Percentiles rank a stretch among this genome's conserved stretches.
These are phyloP conservation scores for Hippasteria phrygiana DNA, from an alignment of 53 echinoderm and acorn worm genomes.

Conservation along the genomic window DNA sequence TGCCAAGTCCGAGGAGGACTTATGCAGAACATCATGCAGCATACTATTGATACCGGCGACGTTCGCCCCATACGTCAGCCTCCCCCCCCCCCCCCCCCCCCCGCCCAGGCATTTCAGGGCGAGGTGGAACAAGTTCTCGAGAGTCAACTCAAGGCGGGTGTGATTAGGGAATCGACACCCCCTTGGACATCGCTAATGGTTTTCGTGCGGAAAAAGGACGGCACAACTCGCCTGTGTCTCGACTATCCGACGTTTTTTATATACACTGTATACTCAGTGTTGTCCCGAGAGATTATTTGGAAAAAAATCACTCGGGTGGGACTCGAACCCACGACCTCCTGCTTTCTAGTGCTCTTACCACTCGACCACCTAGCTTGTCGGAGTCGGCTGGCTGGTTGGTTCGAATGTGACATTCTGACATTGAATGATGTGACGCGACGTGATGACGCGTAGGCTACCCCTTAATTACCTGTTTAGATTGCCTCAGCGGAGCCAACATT, in stretches of 20 bases:
- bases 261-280: too few relatives aligned
- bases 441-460: conserved; percentile 75
- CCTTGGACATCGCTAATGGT: conserved; percentile 74
- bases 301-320: too few relatives aligned
- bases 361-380: too few relatives aligned
- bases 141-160: conserved; percentile 67
- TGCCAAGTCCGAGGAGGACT: conserved; percentile 62
- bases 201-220: conserved; percentile 67
- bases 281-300: too few relatives aligned
- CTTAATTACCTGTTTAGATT: conserved; percentile 73
- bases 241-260: too few relatives aligned
- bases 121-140: conserved; percentile 69
- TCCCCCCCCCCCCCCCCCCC: too few relatives aligned
- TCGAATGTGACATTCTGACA: too few relatives aligned
- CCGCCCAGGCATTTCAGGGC: conserved; percentile 66
- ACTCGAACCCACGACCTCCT: too few relatives aligned
- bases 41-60: too few relatives aligned
- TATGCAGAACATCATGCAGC: conserved; percentile 64
- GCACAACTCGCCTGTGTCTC: conserved; percentile 60
- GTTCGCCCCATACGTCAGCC: too few relatives aligned
- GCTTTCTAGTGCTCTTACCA: too few relatives aligned
- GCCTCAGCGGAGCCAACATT: conserved; percentile 67
- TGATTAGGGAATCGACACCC: conserved; percentile 62
- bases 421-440: conserved; percentile 66
- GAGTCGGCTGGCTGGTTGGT: too few relatives aligned